Evolutionary conservation across 2,888 invertebrate species (phyloP).

Genomic region (Plebejus melissa): DNA sequence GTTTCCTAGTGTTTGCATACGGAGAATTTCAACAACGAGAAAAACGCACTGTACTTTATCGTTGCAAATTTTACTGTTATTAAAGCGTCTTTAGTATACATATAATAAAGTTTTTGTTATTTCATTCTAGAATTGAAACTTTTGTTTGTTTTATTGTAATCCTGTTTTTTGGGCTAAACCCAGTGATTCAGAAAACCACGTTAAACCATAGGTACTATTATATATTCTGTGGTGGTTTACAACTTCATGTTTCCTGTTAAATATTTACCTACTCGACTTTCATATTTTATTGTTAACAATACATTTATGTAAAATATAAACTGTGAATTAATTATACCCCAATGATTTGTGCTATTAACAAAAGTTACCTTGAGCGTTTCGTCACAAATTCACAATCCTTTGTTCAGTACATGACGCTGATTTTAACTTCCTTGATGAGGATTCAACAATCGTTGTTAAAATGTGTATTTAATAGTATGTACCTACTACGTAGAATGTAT

Average conservation of each 20-base stretch:
- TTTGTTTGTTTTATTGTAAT: not conserved
- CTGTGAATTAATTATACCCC: not conserved
- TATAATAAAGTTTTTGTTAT: not conserved
- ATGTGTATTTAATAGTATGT: not conserved
- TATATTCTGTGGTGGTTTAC: not conserved
- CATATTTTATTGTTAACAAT: not conserved
- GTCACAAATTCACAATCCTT: conserved; percentile 2
- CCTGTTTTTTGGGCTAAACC: not conserved
- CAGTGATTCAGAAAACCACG: not conserved
- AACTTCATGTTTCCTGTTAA: not conserved
- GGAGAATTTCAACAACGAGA: not conserved
- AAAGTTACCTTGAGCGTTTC: conserved; percentile 1
- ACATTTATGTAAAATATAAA: not conserved
- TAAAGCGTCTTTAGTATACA: too few relatives aligned
- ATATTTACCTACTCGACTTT: not conserved
- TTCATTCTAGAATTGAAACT: not conserved
- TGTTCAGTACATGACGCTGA: not conserved
- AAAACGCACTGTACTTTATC: not conserved
- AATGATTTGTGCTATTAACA: not conserved
- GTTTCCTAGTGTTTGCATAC: not conserved
- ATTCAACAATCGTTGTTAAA: not conserved
- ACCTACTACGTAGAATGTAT: not conserved
- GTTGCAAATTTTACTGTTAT: too few relatives aligned
- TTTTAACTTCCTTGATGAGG: conserved; percentile 5
- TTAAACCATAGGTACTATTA: too few relatives aligned